A percentile compares a stretch with the other conserved stretches of the same genome.
Evolutionary conservation across 1,140 invertebrate species (phyloP).

Genomic region (Aricia agestis): DNA sequence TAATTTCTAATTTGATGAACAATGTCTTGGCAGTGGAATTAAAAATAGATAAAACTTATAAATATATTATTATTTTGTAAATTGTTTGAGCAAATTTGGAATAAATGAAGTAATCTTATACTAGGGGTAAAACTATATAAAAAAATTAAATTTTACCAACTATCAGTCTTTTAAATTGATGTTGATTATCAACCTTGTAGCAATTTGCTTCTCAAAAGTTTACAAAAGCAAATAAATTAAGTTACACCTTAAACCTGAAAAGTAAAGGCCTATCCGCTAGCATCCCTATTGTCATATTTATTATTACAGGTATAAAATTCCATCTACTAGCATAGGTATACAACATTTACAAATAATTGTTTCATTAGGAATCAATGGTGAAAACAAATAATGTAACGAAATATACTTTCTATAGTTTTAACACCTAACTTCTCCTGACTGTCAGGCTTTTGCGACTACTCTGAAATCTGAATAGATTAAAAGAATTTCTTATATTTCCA

Average conservation of each 20-base stretch:
- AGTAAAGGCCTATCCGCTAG: constrained; percentile 49
- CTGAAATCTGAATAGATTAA: too few species aligned
- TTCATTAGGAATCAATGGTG: constrained; percentile 23
- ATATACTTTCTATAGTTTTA: background rate
- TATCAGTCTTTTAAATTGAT: constrained; percentile 78
- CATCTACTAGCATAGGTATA: constrained; percentile 7
- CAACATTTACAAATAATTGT: constrained; percentile 24
- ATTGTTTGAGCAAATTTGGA: constrained; percentile 72
- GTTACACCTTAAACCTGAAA: constrained; percentile 32
- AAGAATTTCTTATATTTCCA: background rate
- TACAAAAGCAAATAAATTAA: constrained; percentile 55
- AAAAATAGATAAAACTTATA: constrained; percentile 62
- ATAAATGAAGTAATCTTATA: constrained; percentile 68
- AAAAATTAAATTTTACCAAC: constrained; percentile 75
- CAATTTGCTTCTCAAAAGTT: constrained; percentile 73
- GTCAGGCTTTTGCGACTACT: background rate
- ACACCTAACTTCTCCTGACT: background rate
- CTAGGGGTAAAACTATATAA: constrained; percentile 75
- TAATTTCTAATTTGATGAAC: constrained; percentile 28
- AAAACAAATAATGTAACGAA: background rate
- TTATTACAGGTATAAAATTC: constrained; percentile 23
- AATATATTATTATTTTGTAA: constrained; percentile 48
- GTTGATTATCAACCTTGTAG: constrained; percentile 74
- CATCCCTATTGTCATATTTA: constrained; percentile 59
- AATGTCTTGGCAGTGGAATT: constrained; percentile 53